Evolutionary conservation across 2,113 vertebrate genomes (phyloP), one percentile per base, ranked within the genome.

Genomic region (Eptatretus burgeri): DNA sequence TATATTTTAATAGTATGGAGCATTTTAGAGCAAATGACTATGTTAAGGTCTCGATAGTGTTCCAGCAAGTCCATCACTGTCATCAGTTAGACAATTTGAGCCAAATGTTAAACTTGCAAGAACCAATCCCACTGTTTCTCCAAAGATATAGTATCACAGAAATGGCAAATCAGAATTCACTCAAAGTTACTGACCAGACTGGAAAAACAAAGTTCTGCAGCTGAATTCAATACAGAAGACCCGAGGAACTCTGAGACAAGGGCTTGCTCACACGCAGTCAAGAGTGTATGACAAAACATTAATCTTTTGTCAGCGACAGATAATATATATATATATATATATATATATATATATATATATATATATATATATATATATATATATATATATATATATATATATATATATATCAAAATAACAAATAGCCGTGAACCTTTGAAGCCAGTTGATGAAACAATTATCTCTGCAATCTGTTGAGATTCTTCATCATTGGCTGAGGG

Each of bases 121-220:
- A 41, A 7, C 3, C 27, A 41, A 41, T 41, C 3, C 27, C 3
- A 41, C 27, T 41, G 27, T 7, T 41, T 3, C 27, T 41, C 53
- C 53, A 5, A 56, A 4, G 53, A 56, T 56, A 56, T 18, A 56
- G 7, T 16, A 56, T 56, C 53, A 4, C 53, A 56, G 53, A 56
- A 56, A 56, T 2, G 4, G 53, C 53, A 56, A 19, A 56, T 56
- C 53, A 19, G 53, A 14, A 56, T 56, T 8, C 53, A 56, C 53
- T 56, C 53, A 56, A 56, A 19, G 53, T 56, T 5, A 56, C 53
- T 8, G 53, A 19, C 7, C 53, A 56, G 53, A 7, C 17, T 56
- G 53, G 53, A 56, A 56, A 56, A 56, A 56, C 53, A 56, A 56
- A 56, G 53, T 56, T 56, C 17, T 56, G 53, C 53, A 56, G 17